A percentile compares a stretch with the other conserved stretches of the same genome.
phyloP scores from a whole-genome alignment of 2,797 vertebrate genomes.

The Sebastes trivittatus region DNA sequence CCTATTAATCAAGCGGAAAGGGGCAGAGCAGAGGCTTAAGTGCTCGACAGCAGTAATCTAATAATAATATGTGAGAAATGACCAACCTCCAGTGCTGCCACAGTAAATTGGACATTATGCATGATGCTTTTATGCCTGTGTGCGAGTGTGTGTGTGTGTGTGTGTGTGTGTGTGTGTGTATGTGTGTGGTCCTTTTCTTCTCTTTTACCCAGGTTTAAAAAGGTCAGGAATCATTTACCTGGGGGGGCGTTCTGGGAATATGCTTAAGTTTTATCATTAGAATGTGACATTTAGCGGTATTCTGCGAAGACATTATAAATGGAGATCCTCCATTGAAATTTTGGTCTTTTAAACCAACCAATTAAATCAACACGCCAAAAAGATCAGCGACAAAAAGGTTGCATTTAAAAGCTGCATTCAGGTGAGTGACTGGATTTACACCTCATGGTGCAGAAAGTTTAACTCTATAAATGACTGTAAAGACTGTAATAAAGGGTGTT shows the following conservation, averaged over 20 bases:
- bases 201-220: constrained; percentile 62
- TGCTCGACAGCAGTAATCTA: constrained; percentile 90
- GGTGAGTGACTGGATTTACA: neutral
- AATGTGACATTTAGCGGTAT: constrained; percentile 73
- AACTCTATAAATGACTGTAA: neutral
- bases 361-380: constrained; percentile 47
- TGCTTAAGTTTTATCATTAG: constrained; percentile 69
- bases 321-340: constrained; percentile 50
- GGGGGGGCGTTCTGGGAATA: constrained; percentile 56
- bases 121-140: constrained; percentile 86
- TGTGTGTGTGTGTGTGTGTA: constrained; percentile 23
- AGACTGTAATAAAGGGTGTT: neutral
- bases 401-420: neutral
- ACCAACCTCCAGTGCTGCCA: constrained; percentile 87
- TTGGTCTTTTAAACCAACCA: constrained; percentile 58
- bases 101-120: constrained; percentile 99
- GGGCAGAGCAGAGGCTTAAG: constrained; percentile 81
- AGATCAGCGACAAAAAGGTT: constrained; percentile 14
- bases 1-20: constrained; percentile 87
- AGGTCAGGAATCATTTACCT: constrained; percentile 78
- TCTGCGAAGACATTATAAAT: constrained; percentile 53
- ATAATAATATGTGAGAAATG: constrained; percentile 97
- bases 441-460: neutral
- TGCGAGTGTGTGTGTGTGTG: constrained; percentile 41
- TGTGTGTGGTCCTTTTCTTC: neutral